phyloP scores from a whole-genome alignment of 2,797 vertebrate genomes.

The Anableps anableps region DNA sequence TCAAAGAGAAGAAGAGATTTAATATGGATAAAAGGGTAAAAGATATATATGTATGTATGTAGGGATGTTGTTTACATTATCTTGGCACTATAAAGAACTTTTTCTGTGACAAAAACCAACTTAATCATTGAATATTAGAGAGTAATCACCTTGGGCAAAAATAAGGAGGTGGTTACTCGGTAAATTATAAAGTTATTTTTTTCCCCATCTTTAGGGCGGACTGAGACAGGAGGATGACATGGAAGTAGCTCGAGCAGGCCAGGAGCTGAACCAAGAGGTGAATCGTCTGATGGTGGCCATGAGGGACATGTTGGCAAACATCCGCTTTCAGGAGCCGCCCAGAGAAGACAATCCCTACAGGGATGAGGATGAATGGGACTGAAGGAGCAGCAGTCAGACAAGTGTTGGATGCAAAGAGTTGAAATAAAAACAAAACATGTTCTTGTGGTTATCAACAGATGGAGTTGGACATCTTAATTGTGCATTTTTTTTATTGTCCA shows the following conservation, averaged over 20 bases:
- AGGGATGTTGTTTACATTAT: constrained; percentile 2
- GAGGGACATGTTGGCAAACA: constrained; percentile 98
- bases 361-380: constrained; percentile 91
- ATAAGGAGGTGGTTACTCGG: not conserved
- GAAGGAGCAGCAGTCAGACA: constrained; percentile 48
- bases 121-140: not conserved
- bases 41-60: not conserved
- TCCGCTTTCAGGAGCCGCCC: constrained; percentile 93
- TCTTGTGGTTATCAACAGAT: constrained; percentile 24
- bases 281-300: constrained; percentile 96
- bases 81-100: not conserved
- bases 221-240: constrained; percentile 82
- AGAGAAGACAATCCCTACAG: constrained; percentile 89
- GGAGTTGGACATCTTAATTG: constrained; percentile 1
- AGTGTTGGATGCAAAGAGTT: constrained; percentile 10
- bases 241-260: constrained; percentile 87
- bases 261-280: constrained; percentile 92
- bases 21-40: constrained; percentile 49
- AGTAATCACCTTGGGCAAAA: not conserved
- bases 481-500: constrained; percentile 15
- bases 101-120: not conserved
- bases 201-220: constrained; percentile 77
- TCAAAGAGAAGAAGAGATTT: constrained; percentile 64
- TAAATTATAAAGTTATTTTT: too few species aligned
- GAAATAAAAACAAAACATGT: not conserved